Evolutionary conservation across 2,888 invertebrate species (phyloP), one percentile per base, ranked within the genome.

Genomic region (Cryptus viduatorius): DNA sequence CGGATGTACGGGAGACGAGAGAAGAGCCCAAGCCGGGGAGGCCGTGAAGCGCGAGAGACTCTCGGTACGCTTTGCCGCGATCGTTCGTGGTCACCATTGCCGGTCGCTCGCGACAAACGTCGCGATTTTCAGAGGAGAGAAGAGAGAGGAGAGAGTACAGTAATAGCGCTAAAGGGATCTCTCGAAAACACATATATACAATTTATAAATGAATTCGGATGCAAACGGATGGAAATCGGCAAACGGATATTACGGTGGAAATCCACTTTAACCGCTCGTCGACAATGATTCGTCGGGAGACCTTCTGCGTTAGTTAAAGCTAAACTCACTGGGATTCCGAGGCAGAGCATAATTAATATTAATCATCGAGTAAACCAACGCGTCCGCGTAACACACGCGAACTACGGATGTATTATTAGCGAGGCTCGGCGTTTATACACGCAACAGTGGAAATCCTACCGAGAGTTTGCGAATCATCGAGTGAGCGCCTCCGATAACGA

Each of bases 1-100:
- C 76, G 83, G 83, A 83, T 83, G 83, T 64, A 46, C 72, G 59
- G 67, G 79, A 83, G 80, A 83, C 80, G 67, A 77, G 79, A 56
- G 53, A 53, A 68, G 61, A 61, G 68, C 29, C 42, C 42, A 19
- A 42, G 56, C 24, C 50, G 56, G 24, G 46, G 29, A 37, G 16
- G 31, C 19, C 42, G 53, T 16, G 67, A 79, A 37, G 7, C 37
- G 37, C 37, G 48, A 53, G 46, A 48, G 68, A 61, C 53, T 46
- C 56, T 44, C 68, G 68, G 19, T 67, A 19, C 59, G 46, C n/a
- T 56, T 53, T 16, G 16, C 78, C 31, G 72, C 65, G 37, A 37
- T 19, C 65, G 42, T 76, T 68, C 68, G 68, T 44, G 68, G 50
- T 76, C 16, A 59, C n/a, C 59, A 16, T 42, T 3, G 65, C 50